Evolutionary conservation across 23 tunicate species (phyloP).

Genomic region (Pegea sp.): DNA sequence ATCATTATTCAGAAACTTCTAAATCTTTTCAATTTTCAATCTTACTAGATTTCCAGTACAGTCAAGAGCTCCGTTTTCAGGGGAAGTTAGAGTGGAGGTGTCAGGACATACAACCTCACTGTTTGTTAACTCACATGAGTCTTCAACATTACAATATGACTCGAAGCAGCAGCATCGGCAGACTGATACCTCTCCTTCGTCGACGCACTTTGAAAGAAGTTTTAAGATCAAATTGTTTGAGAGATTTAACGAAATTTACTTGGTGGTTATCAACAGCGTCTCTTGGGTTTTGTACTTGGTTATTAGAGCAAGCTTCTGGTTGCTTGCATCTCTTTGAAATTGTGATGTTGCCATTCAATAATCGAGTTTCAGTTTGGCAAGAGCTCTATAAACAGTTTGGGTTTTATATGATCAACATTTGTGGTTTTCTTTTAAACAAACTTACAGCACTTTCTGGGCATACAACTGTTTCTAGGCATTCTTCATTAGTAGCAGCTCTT

Average conservation of each 20-base stretch:
- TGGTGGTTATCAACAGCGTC: slow-evolving; percentile 67
- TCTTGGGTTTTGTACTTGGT: slow-evolving; percentile 75
- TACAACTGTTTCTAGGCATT: slow-evolving; percentile 13
- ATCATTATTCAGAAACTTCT: neutral
- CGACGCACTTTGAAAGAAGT: slow-evolving; percentile 28
- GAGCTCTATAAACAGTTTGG: slow-evolving; percentile 18
- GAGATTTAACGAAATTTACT: slow-evolving; percentile 8
- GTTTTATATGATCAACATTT: neutral
- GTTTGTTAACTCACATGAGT: slow-evolving; percentile 30
- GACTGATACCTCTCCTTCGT: slow-evolving; percentile 22
- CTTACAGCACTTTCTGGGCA: slow-evolving; percentile 52
- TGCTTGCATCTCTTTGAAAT: slow-evolving; percentile 82
- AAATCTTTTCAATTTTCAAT: neutral
- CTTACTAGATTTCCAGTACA: slow-evolving; percentile 32
- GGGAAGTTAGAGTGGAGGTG: slow-evolving; percentile 19
- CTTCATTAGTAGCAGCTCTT: slow-evolving; percentile 31
- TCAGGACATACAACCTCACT: slow-evolving; percentile 57
- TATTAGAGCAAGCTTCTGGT: slow-evolving; percentile 81
- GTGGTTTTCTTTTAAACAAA: too few relatives aligned
- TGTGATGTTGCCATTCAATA: slow-evolving; percentile 34
- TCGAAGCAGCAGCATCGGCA: slow-evolving; percentile 89
- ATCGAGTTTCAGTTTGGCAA: slow-evolving; percentile 65
- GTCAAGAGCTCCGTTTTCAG: slow-evolving; percentile 11
- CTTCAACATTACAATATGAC: slow-evolving; percentile 39
- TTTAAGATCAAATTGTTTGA: slow-evolving; percentile 1